phyloP scores from a whole-genome alignment of 2,797 vertebrate species.

The Pseudotriccus pelzelni region DNA sequence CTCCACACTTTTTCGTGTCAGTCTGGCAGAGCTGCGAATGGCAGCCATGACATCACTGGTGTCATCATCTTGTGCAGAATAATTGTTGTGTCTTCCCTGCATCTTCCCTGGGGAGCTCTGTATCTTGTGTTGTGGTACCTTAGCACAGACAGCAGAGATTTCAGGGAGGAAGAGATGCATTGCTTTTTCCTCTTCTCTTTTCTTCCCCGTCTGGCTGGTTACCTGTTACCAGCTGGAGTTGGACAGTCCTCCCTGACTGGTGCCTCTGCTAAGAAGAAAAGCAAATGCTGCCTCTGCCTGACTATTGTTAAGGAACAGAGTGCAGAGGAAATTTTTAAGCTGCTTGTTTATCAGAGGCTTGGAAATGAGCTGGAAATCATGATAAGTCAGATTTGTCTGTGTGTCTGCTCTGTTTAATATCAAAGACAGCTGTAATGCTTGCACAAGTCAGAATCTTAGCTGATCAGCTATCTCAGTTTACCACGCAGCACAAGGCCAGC shows the following conservation, averaged over 20 bases:
- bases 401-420: constrained; percentile 71
- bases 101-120: background rate
- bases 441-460: constrained; percentile 25
- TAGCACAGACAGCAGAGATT: background rate
- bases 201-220: background rate
- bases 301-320: background rate
- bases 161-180: background rate
- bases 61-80: background rate
- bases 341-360: constrained; percentile 64
- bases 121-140: background rate
- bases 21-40: background rate
- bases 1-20: background rate
- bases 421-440: constrained; percentile 42
- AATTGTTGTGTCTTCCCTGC: background rate
- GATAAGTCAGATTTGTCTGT: constrained; percentile 30
- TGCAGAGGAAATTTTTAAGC: constrained; percentile 23
- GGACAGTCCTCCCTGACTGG: background rate
- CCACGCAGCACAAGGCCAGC: background rate
- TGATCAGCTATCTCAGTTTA: constrained; percentile 16
- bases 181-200: background rate
- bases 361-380: constrained; percentile 54
- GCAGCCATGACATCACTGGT: background rate
- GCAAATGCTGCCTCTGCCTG: background rate
- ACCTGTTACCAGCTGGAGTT: background rate
- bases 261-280: background rate